phyloP scores from a whole-genome alignment of 2,113 vertebrate genomes.

The Corythornis vintsioides region DNA sequence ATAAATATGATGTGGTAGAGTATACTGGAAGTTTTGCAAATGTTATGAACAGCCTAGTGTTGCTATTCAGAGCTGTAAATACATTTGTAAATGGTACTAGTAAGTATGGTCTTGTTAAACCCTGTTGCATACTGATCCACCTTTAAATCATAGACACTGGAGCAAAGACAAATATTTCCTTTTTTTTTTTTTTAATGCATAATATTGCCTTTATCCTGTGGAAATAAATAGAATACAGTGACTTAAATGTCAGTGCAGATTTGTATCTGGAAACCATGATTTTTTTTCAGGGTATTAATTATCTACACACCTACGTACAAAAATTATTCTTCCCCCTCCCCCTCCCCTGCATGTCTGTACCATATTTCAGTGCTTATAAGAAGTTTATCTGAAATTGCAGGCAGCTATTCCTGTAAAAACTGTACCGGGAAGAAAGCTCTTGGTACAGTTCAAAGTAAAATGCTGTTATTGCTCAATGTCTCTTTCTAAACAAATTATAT shows the following conservation, averaged over 20 bases:
- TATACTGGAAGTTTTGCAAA: constrained; percentile 30
- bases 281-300: not conserved
- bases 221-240: not conserved
- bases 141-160: constrained; percentile 18
- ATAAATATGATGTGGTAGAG: constrained; percentile 55
- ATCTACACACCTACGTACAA: not conserved
- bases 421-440: not conserved
- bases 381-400: constrained; percentile 29
- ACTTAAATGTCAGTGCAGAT: not conserved
- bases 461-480: constrained; percentile 36
- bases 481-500: constrained; percentile 23
- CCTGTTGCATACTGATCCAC: constrained; percentile 16
- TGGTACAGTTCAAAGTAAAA: constrained; percentile 13
- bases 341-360: not conserved
- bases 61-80: constrained; percentile 13
- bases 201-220: not conserved
- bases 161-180: not conserved
- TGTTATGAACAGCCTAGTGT: constrained; percentile 18
- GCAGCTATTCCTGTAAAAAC: constrained; percentile 11
- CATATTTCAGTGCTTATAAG: constrained; percentile 1
- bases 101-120: not conserved
- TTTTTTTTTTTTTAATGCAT: not conserved
- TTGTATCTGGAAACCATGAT: not conserved
- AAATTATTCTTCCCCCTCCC: not conserved
- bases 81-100: constrained; percentile 6